These are phyloP conservation scores for Scaptodrosophila lebanonensis DNA, from an alignment of 1,140 invertebrate species.

Conservation along the genomic window DNA sequence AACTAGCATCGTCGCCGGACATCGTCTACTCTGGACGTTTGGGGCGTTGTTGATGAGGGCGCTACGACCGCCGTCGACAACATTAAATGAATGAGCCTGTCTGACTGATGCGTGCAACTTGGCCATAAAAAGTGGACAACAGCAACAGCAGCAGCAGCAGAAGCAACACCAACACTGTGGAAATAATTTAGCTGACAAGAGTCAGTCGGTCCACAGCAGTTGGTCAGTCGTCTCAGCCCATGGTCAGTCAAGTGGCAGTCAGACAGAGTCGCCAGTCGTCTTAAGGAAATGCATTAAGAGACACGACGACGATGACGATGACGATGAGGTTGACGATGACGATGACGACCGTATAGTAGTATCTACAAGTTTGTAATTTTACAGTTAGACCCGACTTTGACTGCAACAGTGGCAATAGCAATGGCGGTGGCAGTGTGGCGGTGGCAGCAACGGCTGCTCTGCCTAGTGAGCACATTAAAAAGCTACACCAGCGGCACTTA, in stretches of 20 bases:
- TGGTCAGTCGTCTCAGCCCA: constrained; percentile 25
- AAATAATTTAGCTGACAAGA: constrained; percentile 65
- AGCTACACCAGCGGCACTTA: too few species aligned
- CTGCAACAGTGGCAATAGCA: constrained; percentile 17
- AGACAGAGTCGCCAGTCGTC: constrained; percentile 49
- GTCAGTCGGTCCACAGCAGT: constrained; percentile 33
- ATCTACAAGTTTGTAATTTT: constrained; percentile 44
- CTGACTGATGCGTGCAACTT: constrained; percentile 71
- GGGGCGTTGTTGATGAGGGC: constrained; percentile 14
- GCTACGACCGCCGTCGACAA: constrained; percentile 1
- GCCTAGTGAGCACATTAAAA: too few species aligned
- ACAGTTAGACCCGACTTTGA: constrained; percentile 51
- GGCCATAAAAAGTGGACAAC: constrained; percentile 64
- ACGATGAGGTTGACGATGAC: neutral
- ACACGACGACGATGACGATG: constrained; percentile 32
- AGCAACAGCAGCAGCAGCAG: constrained; percentile 18
- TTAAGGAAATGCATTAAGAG: constrained; percentile 71
- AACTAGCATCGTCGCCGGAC: neutral
- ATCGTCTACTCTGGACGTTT: constrained; percentile 3
- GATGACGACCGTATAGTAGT: neutral
- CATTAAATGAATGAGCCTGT: constrained; percentile 22
- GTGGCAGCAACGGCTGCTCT: too few species aligned
- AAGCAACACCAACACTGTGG: constrained; percentile 46
- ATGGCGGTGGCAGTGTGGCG: too few species aligned
- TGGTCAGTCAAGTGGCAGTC: constrained; percentile 25